These are phyloP conservation scores for Jordanella pulchra DNA, from an alignment of 2,797 vertebrate species.

Conservation along the genomic window DNA sequence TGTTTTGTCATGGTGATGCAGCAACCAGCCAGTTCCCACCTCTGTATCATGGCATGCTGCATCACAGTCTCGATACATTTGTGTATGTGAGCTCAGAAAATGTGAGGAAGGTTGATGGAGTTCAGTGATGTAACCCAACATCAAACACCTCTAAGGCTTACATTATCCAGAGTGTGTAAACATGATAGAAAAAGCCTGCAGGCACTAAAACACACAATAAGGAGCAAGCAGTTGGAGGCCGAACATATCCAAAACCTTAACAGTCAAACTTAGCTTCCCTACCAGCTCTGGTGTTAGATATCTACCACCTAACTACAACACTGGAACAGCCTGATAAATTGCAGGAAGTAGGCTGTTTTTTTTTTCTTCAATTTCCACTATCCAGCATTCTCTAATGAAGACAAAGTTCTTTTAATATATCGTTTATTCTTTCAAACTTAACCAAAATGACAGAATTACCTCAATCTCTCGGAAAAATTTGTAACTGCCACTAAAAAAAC, in stretches of 20 bases:
- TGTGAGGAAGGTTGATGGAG: neutral
- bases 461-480: constrained; percentile 6
- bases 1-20: constrained; percentile 79
- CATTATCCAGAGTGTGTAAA: constrained; percentile 9
- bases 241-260: neutral
- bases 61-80: constrained; percentile 36
- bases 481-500: neutral
- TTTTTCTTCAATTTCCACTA: neutral
- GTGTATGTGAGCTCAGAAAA: constrained; percentile 22
- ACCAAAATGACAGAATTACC: neutral
- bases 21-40: constrained; percentile 78
- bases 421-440: neutral
- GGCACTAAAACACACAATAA: constrained; percentile 2
- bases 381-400: neutral
- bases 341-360: neutral
- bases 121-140: constrained; percentile 9
- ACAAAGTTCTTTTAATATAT: neutral
- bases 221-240: neutral
- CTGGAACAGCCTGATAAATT: constrained; percentile 21
- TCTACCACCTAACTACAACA: constrained; percentile 1
- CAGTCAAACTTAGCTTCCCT: constrained; percentile 12
- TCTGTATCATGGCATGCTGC: constrained; percentile 55
- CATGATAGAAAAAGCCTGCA: neutral
- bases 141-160: neutral
- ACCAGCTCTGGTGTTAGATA: constrained; percentile 18